Conservation (phyloP, 2,113 vertebrate species). For the Todiramphus saurophagus region DNA sequence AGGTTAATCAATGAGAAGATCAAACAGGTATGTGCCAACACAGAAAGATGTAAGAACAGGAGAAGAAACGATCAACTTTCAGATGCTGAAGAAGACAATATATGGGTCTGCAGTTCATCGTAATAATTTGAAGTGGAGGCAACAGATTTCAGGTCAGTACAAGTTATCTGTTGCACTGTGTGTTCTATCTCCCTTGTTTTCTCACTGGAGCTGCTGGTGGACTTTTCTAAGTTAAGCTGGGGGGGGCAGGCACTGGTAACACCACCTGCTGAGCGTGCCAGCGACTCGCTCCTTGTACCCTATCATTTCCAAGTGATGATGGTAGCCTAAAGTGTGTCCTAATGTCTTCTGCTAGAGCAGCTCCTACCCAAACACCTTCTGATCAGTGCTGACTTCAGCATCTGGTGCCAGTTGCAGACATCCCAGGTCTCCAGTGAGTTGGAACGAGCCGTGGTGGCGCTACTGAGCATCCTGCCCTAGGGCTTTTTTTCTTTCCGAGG, state of each 20-base stretch:
- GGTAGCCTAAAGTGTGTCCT: not conserved
- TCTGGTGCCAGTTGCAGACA: not conserved
- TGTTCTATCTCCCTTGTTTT: not conserved
- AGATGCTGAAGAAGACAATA: not conserved
- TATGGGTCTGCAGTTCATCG: not conserved
- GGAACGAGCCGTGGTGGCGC: fast-evolving
- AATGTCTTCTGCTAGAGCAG: not conserved
- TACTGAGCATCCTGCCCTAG: not conserved
- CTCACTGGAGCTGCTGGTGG: not conserved
- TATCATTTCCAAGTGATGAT: not conserved
- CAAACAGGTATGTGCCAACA: not conserved
- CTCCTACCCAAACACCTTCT: not conserved
- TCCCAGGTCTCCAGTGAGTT: not conserved
- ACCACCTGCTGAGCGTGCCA: fast-evolving
- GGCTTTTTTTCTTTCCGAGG: not conserved
- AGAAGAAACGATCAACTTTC: not conserved
- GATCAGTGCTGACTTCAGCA: not conserved
- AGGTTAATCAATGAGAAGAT: not conserved
- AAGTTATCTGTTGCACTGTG: not conserved
- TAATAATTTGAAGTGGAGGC: not conserved
- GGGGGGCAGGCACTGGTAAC: not conserved
- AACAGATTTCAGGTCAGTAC: not conserved
- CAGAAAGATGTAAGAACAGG: not conserved
- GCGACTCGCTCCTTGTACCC: not conserved
- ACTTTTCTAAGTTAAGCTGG: not conserved